Conservation (phyloP, 2,797 vertebrate genomes). For the Oryzias dopingdopingensis region DNA sequence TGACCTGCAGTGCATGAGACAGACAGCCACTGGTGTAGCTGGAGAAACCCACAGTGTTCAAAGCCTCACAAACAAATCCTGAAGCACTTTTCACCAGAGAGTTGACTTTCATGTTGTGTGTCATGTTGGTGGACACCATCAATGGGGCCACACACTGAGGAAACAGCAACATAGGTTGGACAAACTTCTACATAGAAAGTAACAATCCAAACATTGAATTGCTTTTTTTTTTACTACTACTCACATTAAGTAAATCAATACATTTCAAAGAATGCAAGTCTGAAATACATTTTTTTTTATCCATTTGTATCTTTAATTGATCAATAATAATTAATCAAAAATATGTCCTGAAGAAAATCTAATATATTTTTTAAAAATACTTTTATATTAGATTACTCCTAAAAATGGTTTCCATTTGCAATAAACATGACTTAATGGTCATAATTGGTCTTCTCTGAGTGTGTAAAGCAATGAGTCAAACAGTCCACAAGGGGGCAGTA, state of each 20-base stretch:
- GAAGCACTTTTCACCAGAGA: conserved; percentile 63
- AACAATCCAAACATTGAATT: background rate
- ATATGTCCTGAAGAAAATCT: too few species aligned
- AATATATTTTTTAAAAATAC: too few species aligned
- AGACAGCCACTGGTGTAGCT: conserved; percentile 77
- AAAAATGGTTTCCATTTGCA: too few species aligned
- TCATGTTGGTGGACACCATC: conserved; percentile 80
- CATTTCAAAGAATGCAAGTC: too few species aligned
- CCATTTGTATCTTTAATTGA: too few species aligned
- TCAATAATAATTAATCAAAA: too few species aligned
- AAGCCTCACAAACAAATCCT: conserved; percentile 67
- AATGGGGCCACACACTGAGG: conserved; percentile 76
- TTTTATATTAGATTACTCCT: too few species aligned
- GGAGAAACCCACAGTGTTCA: conserved; percentile 81
- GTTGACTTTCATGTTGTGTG: conserved; percentile 17
- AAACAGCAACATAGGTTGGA: background rate
- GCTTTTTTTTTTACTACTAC: conserved; percentile 3
- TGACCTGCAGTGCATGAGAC: conserved; percentile 79
- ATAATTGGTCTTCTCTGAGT: too few species aligned
- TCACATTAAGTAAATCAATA: background rate
- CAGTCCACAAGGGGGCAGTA: too few species aligned
- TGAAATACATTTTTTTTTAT: too few species aligned
- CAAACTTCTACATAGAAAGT: background rate
- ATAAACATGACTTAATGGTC: too few species aligned
- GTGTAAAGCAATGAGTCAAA: too few species aligned